A percentile compares a stretch with the other conserved stretches of the same genome.
These are phyloP conservation scores for Calliphora vicina DNA, from an alignment of 1,140 invertebrate genomes.

Conservation along the genomic window DNA sequence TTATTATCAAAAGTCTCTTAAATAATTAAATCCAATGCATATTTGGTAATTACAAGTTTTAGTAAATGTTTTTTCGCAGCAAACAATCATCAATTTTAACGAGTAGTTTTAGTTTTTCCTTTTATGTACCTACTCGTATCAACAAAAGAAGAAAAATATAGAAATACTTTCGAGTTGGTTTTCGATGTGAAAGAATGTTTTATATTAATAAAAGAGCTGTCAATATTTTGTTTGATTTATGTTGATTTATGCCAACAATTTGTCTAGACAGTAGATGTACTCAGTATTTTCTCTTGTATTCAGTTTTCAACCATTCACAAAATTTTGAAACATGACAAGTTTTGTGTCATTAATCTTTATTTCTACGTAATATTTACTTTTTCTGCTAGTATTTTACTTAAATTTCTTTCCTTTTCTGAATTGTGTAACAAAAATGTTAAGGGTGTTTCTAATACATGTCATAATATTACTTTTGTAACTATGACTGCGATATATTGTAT, in stretches of 20 bases:
- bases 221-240: slow-evolving; percentile 21
- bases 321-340: not conserved
- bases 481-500: too few relatives aligned
- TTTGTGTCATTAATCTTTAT: not conserved
- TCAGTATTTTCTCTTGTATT: slow-evolving; percentile 1
- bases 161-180: not conserved
- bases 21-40: too few relatives aligned
- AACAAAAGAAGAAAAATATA: not conserved
- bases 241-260: slow-evolving; percentile 18
- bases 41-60: too few relatives aligned
- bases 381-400: too few relatives aligned
- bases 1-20: too few relatives aligned
- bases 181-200: too few relatives aligned
- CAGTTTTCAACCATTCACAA: not conserved
- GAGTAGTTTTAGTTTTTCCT: not conserved
- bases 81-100: too few relatives aligned
- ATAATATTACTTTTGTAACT: too few relatives aligned
- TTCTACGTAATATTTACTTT: not conserved
- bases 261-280: slow-evolving; percentile 16
- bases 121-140: not conserved
- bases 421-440: too few relatives aligned
- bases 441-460: too few relatives aligned
- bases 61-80: too few relatives aligned
- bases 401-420: too few relatives aligned
- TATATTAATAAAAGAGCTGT: not conserved